phyloP scores from a whole-genome alignment of 2,888 invertebrate genomes.

The Hyposoter dolosus region DNA sequence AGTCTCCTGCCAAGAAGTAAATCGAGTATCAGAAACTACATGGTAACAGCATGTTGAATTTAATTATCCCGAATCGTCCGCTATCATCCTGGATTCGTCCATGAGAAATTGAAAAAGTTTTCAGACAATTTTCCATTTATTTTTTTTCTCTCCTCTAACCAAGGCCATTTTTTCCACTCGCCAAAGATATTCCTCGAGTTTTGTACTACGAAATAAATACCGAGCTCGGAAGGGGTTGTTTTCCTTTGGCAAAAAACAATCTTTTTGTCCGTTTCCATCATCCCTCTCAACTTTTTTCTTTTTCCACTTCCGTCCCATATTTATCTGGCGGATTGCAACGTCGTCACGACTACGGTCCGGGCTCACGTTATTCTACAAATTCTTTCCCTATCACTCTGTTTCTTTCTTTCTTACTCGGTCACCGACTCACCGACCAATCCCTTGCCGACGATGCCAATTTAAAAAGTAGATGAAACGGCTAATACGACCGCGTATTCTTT shows the following conservation, averaged over 20 bases:
- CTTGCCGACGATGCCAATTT: slow-evolving; percentile 66
- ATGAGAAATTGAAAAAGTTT: slow-evolving; percentile 79
- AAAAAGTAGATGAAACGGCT: slow-evolving; percentile 64
- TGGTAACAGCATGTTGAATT: slow-evolving; percentile 59
- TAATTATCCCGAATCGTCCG: slow-evolving; percentile 74
- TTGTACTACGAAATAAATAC: background rate
- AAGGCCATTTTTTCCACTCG: background rate
- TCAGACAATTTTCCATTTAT: slow-evolving; percentile 61
- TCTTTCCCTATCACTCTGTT: slow-evolving; percentile 7
- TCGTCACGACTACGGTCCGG: slow-evolving; percentile 9
- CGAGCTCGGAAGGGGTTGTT: background rate
- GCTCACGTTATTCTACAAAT: slow-evolving; percentile 52
- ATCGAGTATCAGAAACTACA: slow-evolving; percentile 23
- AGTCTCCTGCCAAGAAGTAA: slow-evolving; percentile 43
- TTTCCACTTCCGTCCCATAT: slow-evolving; percentile 54
- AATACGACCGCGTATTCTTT: slow-evolving; percentile 1
- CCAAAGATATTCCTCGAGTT: background rate
- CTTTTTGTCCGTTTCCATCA: slow-evolving; percentile 41
- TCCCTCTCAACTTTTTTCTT: slow-evolving; percentile 24
- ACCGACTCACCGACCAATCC: slow-evolving; percentile 5
- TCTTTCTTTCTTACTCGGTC: background rate
- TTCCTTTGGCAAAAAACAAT: background rate
- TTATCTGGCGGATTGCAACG: slow-evolving; percentile 64
- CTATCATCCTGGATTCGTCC: slow-evolving; percentile 72
- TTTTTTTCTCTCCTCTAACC: background rate